Evolutionary conservation across 2,113 vertebrate genomes (phyloP).

Genomic region (Eurystomus gularis): DNA sequence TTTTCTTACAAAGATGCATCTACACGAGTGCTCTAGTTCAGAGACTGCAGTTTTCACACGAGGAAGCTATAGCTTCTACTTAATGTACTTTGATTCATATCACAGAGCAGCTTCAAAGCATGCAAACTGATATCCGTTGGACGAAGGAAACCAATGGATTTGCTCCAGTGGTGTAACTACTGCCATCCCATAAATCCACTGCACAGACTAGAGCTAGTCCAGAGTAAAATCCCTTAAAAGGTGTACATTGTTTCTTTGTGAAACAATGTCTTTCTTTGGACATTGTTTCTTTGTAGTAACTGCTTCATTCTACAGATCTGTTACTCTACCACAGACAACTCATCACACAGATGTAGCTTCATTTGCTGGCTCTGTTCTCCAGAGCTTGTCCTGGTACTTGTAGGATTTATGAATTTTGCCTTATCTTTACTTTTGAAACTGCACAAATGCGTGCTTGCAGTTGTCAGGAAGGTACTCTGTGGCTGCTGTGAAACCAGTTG

Average conservation of each 20-base stretch:
- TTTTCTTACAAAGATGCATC: too few relatives aligned
- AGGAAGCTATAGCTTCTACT: neutral
- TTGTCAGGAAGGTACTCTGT: neutral
- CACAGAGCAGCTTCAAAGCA: neutral
- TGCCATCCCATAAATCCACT: neutral
- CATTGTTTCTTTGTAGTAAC: too few relatives aligned
- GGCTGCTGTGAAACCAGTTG: neutral
- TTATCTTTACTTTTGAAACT: neutral
- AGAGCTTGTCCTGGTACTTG: neutral
- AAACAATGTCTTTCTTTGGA: too few relatives aligned
- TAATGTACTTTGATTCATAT: neutral
- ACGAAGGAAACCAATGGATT: neutral
- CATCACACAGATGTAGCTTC: neutral
- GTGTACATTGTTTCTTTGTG: accelerated
- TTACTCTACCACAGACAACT: neutral
- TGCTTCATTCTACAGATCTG: neutral
- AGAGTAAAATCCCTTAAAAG: neutral
- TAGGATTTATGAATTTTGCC: neutral
- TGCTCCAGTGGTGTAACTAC: neutral
- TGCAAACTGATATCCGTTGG: neutral
- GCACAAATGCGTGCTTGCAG: neutral
- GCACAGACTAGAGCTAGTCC: neutral
- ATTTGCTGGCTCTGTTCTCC: neutral
- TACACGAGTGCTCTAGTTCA: neutral
- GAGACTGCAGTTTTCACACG: neutral